Evolutionary conservation across 2,113 vertebrate species (phyloP).

Genomic region (Ariopsis seemanni): DNA sequence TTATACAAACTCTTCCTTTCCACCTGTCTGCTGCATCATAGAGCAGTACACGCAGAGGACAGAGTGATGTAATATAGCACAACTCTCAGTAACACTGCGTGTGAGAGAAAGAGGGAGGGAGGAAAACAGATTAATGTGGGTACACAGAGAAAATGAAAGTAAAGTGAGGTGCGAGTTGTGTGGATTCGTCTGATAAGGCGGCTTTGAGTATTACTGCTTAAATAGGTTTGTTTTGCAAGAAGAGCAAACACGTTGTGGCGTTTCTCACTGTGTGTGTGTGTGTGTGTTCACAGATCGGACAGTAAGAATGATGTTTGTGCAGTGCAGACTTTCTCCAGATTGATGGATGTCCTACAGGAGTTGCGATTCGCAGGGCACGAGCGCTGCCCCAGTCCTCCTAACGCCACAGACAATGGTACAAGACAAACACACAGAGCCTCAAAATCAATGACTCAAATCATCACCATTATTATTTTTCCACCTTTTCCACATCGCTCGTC

Average conservation of each 20-base stretch:
- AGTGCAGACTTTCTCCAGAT: conserved; percentile 41
- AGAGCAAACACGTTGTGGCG: background rate
- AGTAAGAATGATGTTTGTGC: conserved; percentile 48
- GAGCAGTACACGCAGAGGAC: conserved; percentile 47
- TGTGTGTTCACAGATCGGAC: conserved; percentile 43
- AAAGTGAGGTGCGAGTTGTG: conserved; percentile 9
- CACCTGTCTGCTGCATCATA: conserved; percentile 38
- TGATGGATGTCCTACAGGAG: conserved; percentile 59
- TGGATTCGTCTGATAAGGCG: conserved; percentile 4
- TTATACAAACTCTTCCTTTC: conserved; percentile 24
- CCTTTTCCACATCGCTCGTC: background rate
- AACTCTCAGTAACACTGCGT: conserved; percentile 37
- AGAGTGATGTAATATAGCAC: conserved; percentile 54
- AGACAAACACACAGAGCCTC: background rate
- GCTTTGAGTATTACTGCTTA: conserved; percentile 8
- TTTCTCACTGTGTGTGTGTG: conserved; percentile 32
- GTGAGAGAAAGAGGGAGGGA: conserved; percentile 4
- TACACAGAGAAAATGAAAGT: conserved; percentile 9
- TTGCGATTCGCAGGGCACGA: conserved; percentile 45
- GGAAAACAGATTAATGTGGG: background rate
- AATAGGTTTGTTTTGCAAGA: background rate
- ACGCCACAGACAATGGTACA: conserved; percentile 43
- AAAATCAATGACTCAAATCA: background rate
- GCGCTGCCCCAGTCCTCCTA: conserved; percentile 43
- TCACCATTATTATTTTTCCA: background rate